Evolutionary conservation across 2,888 invertebrate species (phyloP), one percentile per base, ranked within the genome.

Genomic region (Synanthedon formicaeformis): DNA sequence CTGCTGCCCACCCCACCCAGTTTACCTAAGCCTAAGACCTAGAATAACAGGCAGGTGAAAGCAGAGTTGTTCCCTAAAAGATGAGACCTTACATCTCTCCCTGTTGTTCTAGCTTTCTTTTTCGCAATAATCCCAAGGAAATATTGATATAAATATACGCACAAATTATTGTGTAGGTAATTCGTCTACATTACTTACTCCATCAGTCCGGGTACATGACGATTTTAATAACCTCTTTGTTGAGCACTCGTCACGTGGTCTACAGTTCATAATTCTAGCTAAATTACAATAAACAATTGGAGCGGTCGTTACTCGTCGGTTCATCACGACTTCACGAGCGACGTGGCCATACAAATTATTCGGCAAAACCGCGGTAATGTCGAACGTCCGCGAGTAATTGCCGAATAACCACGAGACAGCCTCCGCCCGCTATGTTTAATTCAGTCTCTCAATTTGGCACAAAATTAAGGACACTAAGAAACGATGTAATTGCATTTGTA

Each of bases 271-370:
- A 75, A 76, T 73, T 74, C 69, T 64, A 66, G 73, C 77, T 70
- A 78, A 80, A 85, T 83, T 77, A 85, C 76, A 86, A 83, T 84
- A 81, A 84, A 86, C 84, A 83, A 81, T 83, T 84, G 78, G 63
- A 66, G 71, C 73, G 67, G 75, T 84, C 85, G 82, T 85, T 84
- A 84, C 75, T 71, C 66, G 65, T 65, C 67, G 68, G 77, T 79
- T 81, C 83, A 85, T 85, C 78, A 81, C 77, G 72, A 73, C 71
- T 71, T 72, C 72, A 72, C 65, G 73, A 66, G 80, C 77, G 72
- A 73, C 71, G 71, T 72, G 72, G 71, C 65, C 73, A 66, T 68
- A 65, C 71, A 77, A 87, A 84, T 86, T 85, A 83, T 83, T 76
- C 78, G 60, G 73, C 75, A 76, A 77, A 75, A 71, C 77, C 75